Percentiles rank a stretch among this genome's conserved stretches.
Evolutionary conservation across 2,888 invertebrate genomes (phyloP).

Genomic region (Oscheius sp.): DNA sequence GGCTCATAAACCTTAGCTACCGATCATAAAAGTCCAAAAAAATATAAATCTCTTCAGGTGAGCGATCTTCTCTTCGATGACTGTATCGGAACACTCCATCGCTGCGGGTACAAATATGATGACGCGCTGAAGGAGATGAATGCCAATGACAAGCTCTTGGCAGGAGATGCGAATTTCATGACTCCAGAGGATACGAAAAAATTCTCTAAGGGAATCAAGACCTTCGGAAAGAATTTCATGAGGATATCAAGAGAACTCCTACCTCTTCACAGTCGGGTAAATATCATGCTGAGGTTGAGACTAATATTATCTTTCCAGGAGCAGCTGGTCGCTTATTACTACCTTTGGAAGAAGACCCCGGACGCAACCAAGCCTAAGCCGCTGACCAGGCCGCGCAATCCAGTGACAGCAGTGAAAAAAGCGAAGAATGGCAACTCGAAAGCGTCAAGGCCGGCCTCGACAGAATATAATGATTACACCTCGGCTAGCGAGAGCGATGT

Average conservation of each 20-base stretch:
- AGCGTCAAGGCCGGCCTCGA: slow-evolving; percentile 70
- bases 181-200: slow-evolving; percentile 64
- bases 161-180: slow-evolving; percentile 60
- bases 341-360: slow-evolving; percentile 99
- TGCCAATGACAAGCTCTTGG: slow-evolving; percentile 55
- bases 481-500: slow-evolving; percentile 74
- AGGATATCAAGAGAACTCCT: slow-evolving; percentile 93
- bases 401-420: slow-evolving; percentile 42
- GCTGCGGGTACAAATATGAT: slow-evolving; percentile 94
- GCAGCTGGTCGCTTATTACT: slow-evolving; percentile 97
- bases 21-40: too few relatives aligned
- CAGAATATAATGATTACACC: slow-evolving; percentile 76
- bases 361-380: slow-evolving; percentile 93
- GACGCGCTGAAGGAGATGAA: slow-evolving; percentile 81
- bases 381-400: slow-evolving; percentile 30
- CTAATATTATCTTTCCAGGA: slow-evolving; percentile 76
- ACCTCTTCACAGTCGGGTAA: slow-evolving; percentile 90
- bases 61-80: slow-evolving; percentile 64
- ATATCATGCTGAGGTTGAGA: neutral
- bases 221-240: slow-evolving; percentile 98
- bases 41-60: slow-evolving; percentile 37
- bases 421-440: slow-evolving; percentile 46
- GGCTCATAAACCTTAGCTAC: too few relatives aligned
- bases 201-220: slow-evolving; percentile 96
- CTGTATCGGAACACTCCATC: slow-evolving; percentile 78